Evolutionary conservation across 2,888 invertebrate species (phyloP).

Genomic region (Erebia palarica): DNA sequence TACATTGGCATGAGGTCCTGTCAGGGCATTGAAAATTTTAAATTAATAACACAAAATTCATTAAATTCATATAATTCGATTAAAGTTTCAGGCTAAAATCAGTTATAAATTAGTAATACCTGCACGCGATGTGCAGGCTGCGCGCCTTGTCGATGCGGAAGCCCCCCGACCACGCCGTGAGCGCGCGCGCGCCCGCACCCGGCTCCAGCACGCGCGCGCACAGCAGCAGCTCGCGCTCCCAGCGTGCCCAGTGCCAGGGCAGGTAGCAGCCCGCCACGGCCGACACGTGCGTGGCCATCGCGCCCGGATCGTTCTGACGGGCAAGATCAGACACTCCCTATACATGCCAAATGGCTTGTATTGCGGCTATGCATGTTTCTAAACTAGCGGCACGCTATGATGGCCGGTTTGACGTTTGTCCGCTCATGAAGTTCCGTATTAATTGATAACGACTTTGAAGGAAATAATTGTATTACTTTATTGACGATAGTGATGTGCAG

Average conservation of each 20-base stretch:
- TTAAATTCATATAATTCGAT: too few species aligned
- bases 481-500: too few species aligned
- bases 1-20: too few species aligned
- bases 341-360: not conserved
- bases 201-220: constrained; percentile 89
- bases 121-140: constrained; percentile 93
- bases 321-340: constrained; percentile 17
- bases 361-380: not conserved
- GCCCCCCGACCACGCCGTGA: constrained; percentile 95
- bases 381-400: too few species aligned
- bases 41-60: too few species aligned
- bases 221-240: constrained; percentile 93
- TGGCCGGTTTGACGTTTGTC: too few species aligned
- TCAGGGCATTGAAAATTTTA: too few species aligned
- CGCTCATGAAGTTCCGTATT: too few species aligned
- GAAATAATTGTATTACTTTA: too few species aligned
- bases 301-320: constrained; percentile 85
- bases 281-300: constrained; percentile 87
- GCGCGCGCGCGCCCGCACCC: constrained; percentile 73
- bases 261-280: constrained; percentile 94
- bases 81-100: too few species aligned
- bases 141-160: constrained; percentile 92
- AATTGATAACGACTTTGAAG: too few species aligned
- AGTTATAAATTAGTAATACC: constrained; percentile 63
- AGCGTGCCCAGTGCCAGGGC: constrained; percentile 98